Base-by-base conservation (phyloP, 2,888 invertebrate species). In the Lacanobia wlatinum region DNA sequence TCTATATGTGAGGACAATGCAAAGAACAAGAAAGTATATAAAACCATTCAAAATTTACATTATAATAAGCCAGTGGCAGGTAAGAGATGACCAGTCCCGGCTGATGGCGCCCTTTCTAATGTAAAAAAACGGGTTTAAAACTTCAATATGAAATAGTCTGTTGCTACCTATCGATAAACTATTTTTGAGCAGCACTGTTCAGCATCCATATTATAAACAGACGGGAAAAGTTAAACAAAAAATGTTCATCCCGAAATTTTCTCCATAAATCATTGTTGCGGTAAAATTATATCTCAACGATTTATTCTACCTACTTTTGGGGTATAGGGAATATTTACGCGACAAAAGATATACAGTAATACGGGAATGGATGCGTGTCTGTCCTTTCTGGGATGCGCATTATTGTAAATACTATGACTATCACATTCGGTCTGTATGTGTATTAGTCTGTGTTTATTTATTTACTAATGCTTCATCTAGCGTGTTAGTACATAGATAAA, bases 241-340 rank as follows among this genome's bases (percentile, higher is more conserved):
- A 87, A 87, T 80, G 69, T 80, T 84, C 75, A 87, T 84, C 82
- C 85, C 84, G 70, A 85, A 89, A 89, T 87, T 87, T 89, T 88
- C 87, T 88, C 89, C 87, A 92, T 92, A 91, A 90, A 91, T 92
- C 91, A 89, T 90, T 88, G 87, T 65, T 85, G 87, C 87, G 89
- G 89, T 86, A 89, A 90, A 91, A 88, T 92, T 91, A 92, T 94
- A 93, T 93, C 93, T 88, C 87, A 78, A 89, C 91, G 92, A 93
- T 93, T 92, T 93, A 92, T 91, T 88, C 87, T 88, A 88, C 91
- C 86, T 89, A 90, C 90, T 90, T 90, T 88, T 85, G 88, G 28
- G 88, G 89, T 91, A 90, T 88, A 89, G 89, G 89, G 90, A 90
- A 91, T 92, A 92, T 91, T 90, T 87, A 84, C 81, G 85, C 80